Evolutionary conservation across 2,888 invertebrate species (phyloP).

Genomic region (Ethmia dodecea): DNA sequence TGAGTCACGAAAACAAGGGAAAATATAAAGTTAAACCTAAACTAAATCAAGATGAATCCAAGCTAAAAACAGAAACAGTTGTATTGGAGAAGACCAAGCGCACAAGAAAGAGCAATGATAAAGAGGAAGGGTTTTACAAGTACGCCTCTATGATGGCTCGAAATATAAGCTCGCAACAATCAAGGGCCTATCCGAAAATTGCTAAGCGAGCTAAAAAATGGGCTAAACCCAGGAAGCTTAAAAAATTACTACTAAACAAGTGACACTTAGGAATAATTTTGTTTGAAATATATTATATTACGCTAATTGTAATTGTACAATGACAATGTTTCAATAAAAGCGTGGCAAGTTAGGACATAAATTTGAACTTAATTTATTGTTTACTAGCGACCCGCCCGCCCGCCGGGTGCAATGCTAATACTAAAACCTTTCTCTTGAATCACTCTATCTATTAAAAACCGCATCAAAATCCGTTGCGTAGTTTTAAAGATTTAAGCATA

Average conservation of each 20-base stretch:
- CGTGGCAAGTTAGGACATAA: too few relatives aligned
- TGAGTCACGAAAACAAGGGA: constrained; percentile 31
- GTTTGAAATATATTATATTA: too few relatives aligned
- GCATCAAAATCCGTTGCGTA: too few relatives aligned
- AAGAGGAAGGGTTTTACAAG: constrained; percentile 49
- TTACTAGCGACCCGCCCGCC: too few relatives aligned
- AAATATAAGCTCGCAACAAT: constrained; percentile 30
- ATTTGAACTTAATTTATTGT: too few relatives aligned
- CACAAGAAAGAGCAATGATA: constrained; percentile 39
- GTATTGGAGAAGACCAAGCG: constrained; percentile 19
- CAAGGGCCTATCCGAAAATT: constrained; percentile 21
- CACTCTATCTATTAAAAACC: too few relatives aligned
- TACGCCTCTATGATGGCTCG: constrained; percentile 46
- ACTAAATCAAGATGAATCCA: constrained; percentile 9
- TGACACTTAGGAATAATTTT: too few relatives aligned
- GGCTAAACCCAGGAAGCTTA: constrained; percentile 28
- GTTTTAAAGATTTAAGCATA: too few relatives aligned
- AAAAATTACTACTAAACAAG: constrained; percentile 38
- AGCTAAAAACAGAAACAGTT: constrained; percentile 16
- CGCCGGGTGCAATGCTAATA: too few relatives aligned
- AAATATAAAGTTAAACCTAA: constrained; percentile 28
- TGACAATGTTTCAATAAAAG: too few relatives aligned
- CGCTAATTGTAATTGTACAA: too few relatives aligned
- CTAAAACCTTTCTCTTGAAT: too few relatives aligned
- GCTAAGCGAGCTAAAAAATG: constrained; percentile 29